Percentiles rank a stretch among this genome's conserved stretches.
These are phyloP conservation scores for Drosophila subquinaria DNA, from an alignment of 2,888 invertebrate species.

Conservation along the genomic window DNA sequence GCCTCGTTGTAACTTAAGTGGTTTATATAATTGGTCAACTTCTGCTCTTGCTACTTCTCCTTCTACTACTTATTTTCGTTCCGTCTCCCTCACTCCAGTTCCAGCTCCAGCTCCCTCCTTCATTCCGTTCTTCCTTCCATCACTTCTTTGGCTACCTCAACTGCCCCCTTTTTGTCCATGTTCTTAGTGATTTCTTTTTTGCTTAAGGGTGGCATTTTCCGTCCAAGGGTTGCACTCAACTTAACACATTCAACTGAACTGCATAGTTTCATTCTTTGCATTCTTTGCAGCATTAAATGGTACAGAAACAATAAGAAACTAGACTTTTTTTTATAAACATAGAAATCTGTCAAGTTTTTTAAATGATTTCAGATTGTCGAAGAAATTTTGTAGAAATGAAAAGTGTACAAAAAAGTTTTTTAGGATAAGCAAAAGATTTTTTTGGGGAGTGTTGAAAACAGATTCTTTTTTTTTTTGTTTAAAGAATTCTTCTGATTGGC, in stretches of 20 bases:
- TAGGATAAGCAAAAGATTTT: too few relatives aligned
- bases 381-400: too few relatives aligned
- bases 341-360: neutral
- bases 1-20: constrained; percentile 69
- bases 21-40: constrained; percentile 79
- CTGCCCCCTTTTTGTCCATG: constrained; percentile 8
- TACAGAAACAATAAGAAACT: neutral
- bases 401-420: too few relatives aligned
- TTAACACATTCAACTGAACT: constrained; percentile 1
- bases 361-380: too few relatives aligned
- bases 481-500: too few relatives aligned
- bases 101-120: neutral
- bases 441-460: too few relatives aligned
- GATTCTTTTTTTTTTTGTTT: too few relatives aligned
- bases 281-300: neutral
- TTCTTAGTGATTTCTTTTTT: constrained; percentile 34
- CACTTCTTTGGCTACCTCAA: neutral
- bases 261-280: neutral
- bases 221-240: constrained; percentile 31
- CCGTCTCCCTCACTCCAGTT: neutral
- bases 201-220: constrained; percentile 41
- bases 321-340: neutral
- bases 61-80: constrained; percentile 4
- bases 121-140: neutral
- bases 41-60: constrained; percentile 50